Conservation (phyloP, 2,797 vertebrate species). For the Manis javanica region DNA sequence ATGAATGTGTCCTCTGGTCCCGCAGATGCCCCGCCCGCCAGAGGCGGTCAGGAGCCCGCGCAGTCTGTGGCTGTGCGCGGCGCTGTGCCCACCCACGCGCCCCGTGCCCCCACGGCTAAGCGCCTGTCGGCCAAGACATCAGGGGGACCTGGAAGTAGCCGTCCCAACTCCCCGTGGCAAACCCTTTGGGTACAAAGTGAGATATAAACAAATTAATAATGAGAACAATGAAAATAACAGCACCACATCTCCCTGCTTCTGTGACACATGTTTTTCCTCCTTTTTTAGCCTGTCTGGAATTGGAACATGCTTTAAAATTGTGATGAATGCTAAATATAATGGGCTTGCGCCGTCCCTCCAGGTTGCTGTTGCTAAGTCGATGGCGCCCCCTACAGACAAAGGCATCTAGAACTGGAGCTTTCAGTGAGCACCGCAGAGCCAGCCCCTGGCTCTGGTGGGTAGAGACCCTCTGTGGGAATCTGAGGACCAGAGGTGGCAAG, state of each 20-base stretch:
- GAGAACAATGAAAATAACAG: conserved; percentile 1
- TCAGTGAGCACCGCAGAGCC: rapidly evolving
- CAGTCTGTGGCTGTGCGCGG: rapidly evolving
- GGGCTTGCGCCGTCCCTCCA: not conserved
- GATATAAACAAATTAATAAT: conserved; percentile 33
- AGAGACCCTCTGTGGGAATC: not conserved
- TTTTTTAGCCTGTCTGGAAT: not conserved
- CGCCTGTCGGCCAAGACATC: not conserved
- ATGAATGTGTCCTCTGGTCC: not conserved
- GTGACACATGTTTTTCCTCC: not conserved
- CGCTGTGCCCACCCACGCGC: rapidly evolving
- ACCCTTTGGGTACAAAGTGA: conserved; percentile 2
- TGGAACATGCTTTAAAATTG: not conserved
- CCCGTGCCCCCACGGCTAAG: not conserved
- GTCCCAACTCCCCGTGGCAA: not conserved
- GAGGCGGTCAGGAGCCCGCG: rapidly evolving
- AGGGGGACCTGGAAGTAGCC: not conserved
- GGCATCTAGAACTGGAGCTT: not conserved
- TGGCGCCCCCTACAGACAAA: not conserved
- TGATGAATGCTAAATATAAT: not conserved
- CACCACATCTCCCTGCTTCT: not conserved
- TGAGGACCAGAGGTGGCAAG: not conserved
- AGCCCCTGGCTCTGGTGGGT: rapidly evolving
- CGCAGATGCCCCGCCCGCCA: not conserved
- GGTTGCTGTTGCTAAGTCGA: not conserved